A percentile compares a stretch with the other conserved stretches of the same genome.
These are phyloP conservation scores for Ophion obscuratus DNA, from an alignment of 2,888 invertebrate genomes.

Conservation along the genomic window DNA sequence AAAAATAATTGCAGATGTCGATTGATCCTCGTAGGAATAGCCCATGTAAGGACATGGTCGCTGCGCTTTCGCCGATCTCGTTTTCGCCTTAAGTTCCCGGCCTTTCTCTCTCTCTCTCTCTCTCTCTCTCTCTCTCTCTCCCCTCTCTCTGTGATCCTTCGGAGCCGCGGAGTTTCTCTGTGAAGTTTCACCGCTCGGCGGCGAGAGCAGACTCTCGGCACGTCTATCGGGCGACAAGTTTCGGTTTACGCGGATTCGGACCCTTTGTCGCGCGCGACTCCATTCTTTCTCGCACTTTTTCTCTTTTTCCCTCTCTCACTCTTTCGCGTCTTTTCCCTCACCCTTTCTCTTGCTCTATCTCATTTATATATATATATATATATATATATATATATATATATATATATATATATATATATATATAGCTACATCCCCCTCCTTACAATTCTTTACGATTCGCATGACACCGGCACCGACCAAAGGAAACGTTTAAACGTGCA, in stretches of 20 bases:
- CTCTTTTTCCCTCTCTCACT: slow-evolving; percentile 25
- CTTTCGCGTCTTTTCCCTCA: too few relatives aligned
- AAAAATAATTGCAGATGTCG: background rate
- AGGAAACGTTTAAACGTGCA: slow-evolving; percentile 51
- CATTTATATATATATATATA: background rate
- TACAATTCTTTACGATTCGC: slow-evolving; percentile 34
- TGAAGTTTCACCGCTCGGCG: slow-evolving; percentile 78
- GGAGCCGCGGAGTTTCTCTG: slow-evolving; percentile 68
- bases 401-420: background rate
- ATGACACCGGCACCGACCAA: slow-evolving; percentile 60
- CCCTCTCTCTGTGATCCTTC: slow-evolving; percentile 30
- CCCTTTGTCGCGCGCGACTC: slow-evolving; percentile 77
- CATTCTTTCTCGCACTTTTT: slow-evolving; percentile 33
- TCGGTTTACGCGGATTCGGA: slow-evolving; percentile 81
- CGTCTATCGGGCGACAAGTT: slow-evolving; percentile 78
- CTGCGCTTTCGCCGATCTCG: slow-evolving; percentile 63
- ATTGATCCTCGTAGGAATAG: slow-evolving; percentile 21
- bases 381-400: background rate
- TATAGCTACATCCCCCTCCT: slow-evolving; percentile 4
- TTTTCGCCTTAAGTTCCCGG: slow-evolving; percentile 31
- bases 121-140: slow-evolving; percentile 49
- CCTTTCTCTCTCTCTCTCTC: slow-evolving; percentile 25
- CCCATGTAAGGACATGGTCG: slow-evolving; percentile 24
- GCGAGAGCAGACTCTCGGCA: slow-evolving; percentile 50
- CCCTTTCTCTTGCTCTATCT: too few relatives aligned